phyloP scores from a whole-genome alignment of 2,113 vertebrate species.

The Etia nguti region DNA sequence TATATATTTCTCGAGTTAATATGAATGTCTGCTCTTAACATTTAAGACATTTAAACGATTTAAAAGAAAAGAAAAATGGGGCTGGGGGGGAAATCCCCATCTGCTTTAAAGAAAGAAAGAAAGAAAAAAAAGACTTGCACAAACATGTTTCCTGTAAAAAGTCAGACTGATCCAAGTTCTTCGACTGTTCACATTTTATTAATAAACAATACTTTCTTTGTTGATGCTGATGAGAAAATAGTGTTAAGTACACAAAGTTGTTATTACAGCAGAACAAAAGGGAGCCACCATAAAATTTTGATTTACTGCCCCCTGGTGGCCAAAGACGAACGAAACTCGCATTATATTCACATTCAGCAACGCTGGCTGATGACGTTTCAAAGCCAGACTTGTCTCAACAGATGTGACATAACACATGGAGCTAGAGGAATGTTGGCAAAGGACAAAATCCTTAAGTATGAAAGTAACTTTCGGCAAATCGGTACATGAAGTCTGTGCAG shows the following conservation, averaged over 20 bases:
- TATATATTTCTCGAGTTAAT: neutral
- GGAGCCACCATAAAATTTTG: neutral
- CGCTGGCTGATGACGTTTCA: neutral
- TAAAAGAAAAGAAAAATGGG: neutral
- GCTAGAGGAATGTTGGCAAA: constrained; percentile 55
- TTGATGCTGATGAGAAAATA: neutral
- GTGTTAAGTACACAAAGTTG: neutral
- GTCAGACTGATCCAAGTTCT: neutral
- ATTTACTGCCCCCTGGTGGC: constrained; percentile 33
- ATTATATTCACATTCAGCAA: constrained; percentile 1
- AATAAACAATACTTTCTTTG: neutral
- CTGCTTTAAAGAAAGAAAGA: neutral
- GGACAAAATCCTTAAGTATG: neutral
- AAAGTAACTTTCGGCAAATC: neutral
- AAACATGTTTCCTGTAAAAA: neutral
- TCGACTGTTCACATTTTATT: constrained; percentile 5
- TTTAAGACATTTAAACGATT: neutral
- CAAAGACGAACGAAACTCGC: neutral
- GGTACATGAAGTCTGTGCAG: neutral
- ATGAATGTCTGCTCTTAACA: neutral
- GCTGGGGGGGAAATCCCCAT: neutral
- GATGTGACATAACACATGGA: constrained; percentile 32
- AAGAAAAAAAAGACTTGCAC: neutral
- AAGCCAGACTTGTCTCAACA: constrained; percentile 49
- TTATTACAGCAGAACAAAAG: constrained; percentile 13